Evolutionary conservation across 1,140 invertebrate species (phyloP).

Genomic region (Drosophila pruinosa): DNA sequence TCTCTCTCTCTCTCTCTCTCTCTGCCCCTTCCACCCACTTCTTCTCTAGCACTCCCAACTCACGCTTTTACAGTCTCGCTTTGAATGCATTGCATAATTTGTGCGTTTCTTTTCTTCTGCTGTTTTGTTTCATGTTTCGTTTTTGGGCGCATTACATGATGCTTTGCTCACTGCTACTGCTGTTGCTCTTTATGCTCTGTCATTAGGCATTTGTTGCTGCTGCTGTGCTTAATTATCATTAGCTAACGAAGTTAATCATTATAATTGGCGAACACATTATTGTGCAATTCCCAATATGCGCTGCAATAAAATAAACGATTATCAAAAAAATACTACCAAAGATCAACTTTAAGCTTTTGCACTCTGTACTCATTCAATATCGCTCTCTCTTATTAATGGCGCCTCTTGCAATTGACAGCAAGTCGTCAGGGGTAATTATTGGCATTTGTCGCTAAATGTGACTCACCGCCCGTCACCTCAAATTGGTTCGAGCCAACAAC

Average conservation of each 20-base stretch:
- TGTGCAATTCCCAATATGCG: constrained; percentile 15
- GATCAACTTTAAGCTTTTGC: not conserved
- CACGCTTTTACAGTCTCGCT: not conserved
- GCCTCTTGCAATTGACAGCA: not conserved
- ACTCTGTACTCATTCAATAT: not conserved
- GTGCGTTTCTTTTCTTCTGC: constrained; percentile 46
- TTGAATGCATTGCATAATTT: constrained; percentile 47
- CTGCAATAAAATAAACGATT: not conserved
- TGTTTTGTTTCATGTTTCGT: constrained; percentile 27
- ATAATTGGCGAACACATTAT: constrained; percentile 36
- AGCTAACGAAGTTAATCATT: constrained; percentile 28
- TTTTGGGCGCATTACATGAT: constrained; percentile 65
- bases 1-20: not conserved
- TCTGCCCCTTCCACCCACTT: not conserved
- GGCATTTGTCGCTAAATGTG: constrained; percentile 1
- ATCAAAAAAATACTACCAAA: not conserved
- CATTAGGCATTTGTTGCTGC: constrained; percentile 31
- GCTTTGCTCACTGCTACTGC: constrained; percentile 8
- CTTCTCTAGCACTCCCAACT: no score
- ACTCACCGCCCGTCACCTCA: constrained; percentile 6
- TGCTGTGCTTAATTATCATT: constrained; percentile 32
- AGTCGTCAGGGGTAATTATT: constrained; percentile 1
- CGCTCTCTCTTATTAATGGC: not conserved
- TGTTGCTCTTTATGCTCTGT: constrained; percentile 42
- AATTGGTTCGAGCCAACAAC: constrained; percentile 6